A percentile compares a stretch with the other conserved stretches of the same genome.
Conservation (phyloP, 2,797 vertebrate genomes). For the Geotrypetes seraphini region DNA sequence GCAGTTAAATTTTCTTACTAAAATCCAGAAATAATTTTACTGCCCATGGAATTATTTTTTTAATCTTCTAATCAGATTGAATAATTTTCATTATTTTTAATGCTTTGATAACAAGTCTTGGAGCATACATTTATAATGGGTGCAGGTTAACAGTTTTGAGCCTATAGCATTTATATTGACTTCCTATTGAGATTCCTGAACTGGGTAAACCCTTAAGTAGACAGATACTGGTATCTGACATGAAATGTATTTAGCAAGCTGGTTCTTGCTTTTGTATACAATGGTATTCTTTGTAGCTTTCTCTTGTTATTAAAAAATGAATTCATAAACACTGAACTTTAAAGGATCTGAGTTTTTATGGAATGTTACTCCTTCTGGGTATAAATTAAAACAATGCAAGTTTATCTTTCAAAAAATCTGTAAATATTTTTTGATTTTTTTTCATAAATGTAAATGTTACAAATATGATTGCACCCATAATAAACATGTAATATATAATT, state of each 20-base stretch:
- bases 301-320: conserved; percentile 48
- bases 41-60: conserved; percentile 12
- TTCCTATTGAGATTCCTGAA: conserved; percentile 40
- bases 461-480: conserved; percentile 65
- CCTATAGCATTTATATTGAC: conserved; percentile 53
- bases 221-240: conserved; percentile 32
- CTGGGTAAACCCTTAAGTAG: conserved; percentile 35
- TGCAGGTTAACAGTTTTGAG: conserved; percentile 59
- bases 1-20: conserved; percentile 27
- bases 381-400: conserved; percentile 59
- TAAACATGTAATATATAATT: conserved; percentile 74
- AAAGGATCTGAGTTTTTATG: conserved; percentile 60
- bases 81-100: conserved; percentile 50
- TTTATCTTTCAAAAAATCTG: conserved; percentile 63
- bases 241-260: conserved; percentile 71
- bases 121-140: conserved; percentile 33
- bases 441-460: conserved; percentile 75
- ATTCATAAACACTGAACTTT: conserved; percentile 55
- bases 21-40: conserved; percentile 22
- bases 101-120: conserved; percentile 38
- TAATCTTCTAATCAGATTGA: conserved; percentile 35
- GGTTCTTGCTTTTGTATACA: conserved; percentile 80
- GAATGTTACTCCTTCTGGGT: conserved; percentile 51
- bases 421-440: conserved; percentile 77
- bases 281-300: conserved; percentile 57